A percentile compares a stretch with the other conserved stretches of the same genome.
These are phyloP conservation scores for cattle (Bos taurus) DNA, from an alignment of 2,113 vertebrate species.

Conservation along the genomic window DNA sequence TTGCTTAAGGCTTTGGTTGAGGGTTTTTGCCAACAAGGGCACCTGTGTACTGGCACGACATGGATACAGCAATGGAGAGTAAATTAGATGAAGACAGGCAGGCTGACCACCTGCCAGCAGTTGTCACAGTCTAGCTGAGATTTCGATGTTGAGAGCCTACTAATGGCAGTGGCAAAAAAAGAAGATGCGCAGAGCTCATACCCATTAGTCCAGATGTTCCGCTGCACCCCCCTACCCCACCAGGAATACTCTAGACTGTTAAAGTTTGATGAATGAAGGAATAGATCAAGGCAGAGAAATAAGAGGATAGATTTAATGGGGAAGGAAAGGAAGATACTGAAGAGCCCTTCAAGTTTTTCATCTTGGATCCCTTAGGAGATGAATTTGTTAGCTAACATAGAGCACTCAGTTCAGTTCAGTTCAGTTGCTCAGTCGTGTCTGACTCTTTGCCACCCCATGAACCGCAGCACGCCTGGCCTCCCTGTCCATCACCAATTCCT, in stretches of 20 bases:
- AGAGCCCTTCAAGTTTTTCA: neutral
- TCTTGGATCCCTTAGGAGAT: neutral
- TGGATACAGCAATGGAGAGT: neutral
- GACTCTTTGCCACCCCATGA: neutral
- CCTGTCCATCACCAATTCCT: neutral
- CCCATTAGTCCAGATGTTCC: neutral
- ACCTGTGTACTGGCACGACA: neutral
- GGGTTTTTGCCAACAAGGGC: neutral
- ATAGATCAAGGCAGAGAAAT: neutral
- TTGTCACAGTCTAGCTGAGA: neutral
- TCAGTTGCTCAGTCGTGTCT: neutral
- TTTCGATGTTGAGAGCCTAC: neutral
- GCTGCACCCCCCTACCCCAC: fast-evolving
- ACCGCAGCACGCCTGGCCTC: neutral
- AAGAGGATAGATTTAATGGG: neutral
- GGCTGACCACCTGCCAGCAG: neutral
- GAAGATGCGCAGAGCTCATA: neutral
- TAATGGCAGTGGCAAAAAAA: neutral
- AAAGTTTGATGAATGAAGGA: neutral
- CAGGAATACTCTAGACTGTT: neutral
- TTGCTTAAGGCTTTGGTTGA: neutral
- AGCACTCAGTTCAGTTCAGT: neutral
- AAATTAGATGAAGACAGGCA: neutral
- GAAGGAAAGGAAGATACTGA: neutral
- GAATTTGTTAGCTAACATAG: neutral